Base-by-base conservation (phyloP, 2,113 vertebrate species). In the Balaeniceps rex region DNA sequence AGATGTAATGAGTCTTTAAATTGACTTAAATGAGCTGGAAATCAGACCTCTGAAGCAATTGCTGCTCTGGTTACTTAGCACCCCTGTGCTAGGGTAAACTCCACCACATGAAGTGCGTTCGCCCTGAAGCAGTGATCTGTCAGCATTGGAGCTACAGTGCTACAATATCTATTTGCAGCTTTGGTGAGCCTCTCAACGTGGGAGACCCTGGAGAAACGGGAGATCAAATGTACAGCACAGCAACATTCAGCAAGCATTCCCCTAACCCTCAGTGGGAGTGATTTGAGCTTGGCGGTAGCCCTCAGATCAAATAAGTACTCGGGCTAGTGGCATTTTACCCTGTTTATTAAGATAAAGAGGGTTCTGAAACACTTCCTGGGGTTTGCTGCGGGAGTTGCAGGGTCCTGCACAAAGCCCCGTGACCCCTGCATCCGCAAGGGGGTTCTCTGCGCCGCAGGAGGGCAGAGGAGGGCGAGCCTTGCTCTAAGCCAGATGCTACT, bases 11-110 rank as follows among this genome's bases (percentile, higher is more conserved):
- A 76, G 74, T 61, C 91, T 66, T 91, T 79, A 91, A 87, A 93
- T 19, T 82, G 83, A 68, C 88, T 96, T 83, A 40, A 91, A 51
- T 75, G 86, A 93, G 83, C 68, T 93, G 72, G 72, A 96, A 93
- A 58, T 51, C 52, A 90, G 36, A 49, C 40, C 40, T 93, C 66
- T 79, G 75, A 75, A 72, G n/a, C 57, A 61, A 58, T 42, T 87
- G 57, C 49, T 79, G 57, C 84, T 93, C 55, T 28, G 49, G 11
- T 83, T 96, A 55, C 58, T 92, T 79, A 42, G 29, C 31, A 34
- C 29, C 33, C 49, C 44, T 36, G 34, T 47, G 18, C 38, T 26
- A 69, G 23, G 69, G 87, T 68, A 46, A 76, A 54, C 23, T 83
- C 22, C 1, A 7, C 12, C 0, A 1, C 10, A 8, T 24, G 75